Conservation (phyloP, 1,140 invertebrate genomes). For the Harlomillsia oculata region DNA sequence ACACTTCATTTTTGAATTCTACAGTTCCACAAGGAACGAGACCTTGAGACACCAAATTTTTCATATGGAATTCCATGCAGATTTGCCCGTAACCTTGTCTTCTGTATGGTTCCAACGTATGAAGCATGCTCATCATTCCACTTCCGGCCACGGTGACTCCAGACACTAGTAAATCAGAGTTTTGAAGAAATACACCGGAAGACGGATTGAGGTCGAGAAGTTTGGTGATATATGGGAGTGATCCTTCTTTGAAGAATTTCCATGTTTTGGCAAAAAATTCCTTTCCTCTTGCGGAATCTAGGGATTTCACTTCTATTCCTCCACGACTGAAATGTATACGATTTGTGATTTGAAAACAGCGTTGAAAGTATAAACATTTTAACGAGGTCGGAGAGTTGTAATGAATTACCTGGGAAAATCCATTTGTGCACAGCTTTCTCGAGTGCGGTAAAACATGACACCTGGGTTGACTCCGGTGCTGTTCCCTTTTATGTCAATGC, state of each 20-base stretch:
- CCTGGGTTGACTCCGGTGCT: slow-evolving; percentile 6
- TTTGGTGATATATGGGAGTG: background rate
- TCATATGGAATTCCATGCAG: slow-evolving; percentile 16
- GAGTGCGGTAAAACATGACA: slow-evolving; percentile 4
- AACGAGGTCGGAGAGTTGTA: background rate
- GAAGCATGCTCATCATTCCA: slow-evolving; percentile 7
- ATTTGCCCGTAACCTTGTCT: background rate
- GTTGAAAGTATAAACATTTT: background rate
- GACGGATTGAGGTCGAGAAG: slow-evolving; percentile 10
- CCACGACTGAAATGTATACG: background rate
- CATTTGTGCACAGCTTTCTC: background rate
- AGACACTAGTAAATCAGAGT: slow-evolving; percentile 1
- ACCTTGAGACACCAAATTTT: slow-evolving; percentile 1
- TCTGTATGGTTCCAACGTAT: slow-evolving; percentile 3
- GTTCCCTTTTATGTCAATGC: slow-evolving; percentile 4
- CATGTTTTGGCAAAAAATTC: slow-evolving; percentile 9
- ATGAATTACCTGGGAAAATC: slow-evolving; percentile 7
- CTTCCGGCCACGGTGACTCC: background rate
- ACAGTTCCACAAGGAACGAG: slow-evolving; percentile 17
- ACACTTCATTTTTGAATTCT: slow-evolving; percentile 11
- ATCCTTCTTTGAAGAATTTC: background rate
- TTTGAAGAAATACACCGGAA: slow-evolving; percentile 6
- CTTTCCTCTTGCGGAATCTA: background rate
- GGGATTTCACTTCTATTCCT: background rate
- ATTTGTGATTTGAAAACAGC: background rate